A percentile compares a stretch with the other conserved stretches of the same genome.
These are phyloP conservation scores for Tricholauxania praeusta DNA, from an alignment of 2,888 invertebrate species.

Conservation along the genomic window DNA sequence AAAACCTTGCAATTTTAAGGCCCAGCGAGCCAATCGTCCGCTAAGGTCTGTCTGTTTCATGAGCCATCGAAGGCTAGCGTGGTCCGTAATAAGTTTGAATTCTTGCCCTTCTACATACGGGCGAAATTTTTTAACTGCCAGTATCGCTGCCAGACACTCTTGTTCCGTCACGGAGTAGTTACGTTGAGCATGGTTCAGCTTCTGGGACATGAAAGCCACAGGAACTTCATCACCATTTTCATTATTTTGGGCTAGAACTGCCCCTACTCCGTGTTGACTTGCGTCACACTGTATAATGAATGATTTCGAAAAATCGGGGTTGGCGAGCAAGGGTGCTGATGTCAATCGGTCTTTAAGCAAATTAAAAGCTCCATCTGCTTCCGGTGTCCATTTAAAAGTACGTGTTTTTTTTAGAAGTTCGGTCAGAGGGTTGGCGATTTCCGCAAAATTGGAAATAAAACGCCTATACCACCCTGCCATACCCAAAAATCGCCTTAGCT, in stretches of 20 bases:
- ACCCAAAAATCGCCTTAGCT: constrained; percentile 1
- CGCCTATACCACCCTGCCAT: constrained; percentile 9
- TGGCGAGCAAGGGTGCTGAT: constrained; percentile 36
- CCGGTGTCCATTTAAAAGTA: not conserved
- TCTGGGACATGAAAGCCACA: constrained; percentile 37
- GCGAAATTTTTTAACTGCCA: constrained; percentile 39
- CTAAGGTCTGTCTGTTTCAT: constrained; percentile 50
- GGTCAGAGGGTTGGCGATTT: not conserved
- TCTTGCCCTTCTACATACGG: constrained; percentile 40
- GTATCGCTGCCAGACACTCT: constrained; percentile 43
- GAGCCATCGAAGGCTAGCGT: constrained; percentile 52
- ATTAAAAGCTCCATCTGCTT: not conserved
- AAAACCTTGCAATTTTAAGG: constrained; percentile 44
- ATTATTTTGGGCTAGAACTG: constrained; percentile 34
- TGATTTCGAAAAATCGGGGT: constrained; percentile 37
- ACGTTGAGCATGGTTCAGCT: constrained; percentile 39
- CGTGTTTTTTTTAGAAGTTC: not conserved
- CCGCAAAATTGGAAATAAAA: not conserved
- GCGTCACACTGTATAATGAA: no score
- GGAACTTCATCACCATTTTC: constrained; percentile 34
- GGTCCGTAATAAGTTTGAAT: constrained; percentile 50
- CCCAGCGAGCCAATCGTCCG: constrained; percentile 51
- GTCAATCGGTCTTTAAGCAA: constrained; percentile 15
- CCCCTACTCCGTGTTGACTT: not conserved
- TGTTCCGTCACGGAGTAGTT: constrained; percentile 44